phyloP scores from a whole-genome alignment of 1,140 invertebrate genomes.

The Temnothorax longispinosus region DNA sequence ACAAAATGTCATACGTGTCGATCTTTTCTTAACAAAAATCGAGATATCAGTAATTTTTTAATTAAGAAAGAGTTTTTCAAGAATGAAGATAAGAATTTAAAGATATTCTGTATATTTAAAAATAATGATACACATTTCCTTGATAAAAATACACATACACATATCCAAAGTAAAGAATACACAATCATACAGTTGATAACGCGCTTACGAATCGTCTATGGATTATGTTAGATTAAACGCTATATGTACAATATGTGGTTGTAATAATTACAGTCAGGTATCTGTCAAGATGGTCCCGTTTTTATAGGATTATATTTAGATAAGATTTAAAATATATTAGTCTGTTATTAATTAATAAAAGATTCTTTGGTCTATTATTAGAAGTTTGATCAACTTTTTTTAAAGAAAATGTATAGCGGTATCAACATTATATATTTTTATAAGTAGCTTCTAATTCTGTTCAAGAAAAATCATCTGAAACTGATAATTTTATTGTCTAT shows the following conservation, averaged over 20 bases:
- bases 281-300: neutral
- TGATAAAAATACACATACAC: neutral
- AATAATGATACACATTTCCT: neutral
- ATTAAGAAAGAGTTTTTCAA: neutral
- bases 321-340: too few relatives aligned
- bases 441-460: neutral
- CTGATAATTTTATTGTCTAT: neutral
- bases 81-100: neutral
- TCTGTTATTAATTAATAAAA: neutral
- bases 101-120: conserved; percentile 5
- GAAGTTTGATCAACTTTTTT: neutral
- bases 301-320: neutral
- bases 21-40: neutral
- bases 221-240: neutral
- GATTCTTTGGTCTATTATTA: conserved; percentile 9
- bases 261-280: neutral
- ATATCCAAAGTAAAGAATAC: neutral
- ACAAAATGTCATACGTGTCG: neutral
- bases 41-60: neutral
- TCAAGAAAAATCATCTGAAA: neutral
- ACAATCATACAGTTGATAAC: conserved; percentile 3
- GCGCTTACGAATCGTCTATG: neutral
- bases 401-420: neutral
- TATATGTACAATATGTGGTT: neutral
- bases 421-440: neutral